Conservation (phyloP, 2,888 invertebrate species). For the Cinara cedri region DNA sequence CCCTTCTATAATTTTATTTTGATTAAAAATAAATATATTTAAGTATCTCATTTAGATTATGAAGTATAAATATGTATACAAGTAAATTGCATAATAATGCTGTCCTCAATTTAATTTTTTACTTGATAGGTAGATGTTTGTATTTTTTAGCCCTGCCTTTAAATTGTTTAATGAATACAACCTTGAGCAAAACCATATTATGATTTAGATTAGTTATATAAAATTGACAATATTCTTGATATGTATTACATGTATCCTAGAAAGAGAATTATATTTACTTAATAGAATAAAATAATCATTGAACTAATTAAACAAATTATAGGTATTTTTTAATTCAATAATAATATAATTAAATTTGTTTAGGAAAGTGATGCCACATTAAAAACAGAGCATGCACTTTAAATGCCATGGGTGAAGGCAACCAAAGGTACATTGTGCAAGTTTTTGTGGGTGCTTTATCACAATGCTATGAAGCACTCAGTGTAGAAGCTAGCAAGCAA, state of each 20-base stretch:
- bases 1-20: too few relatives aligned
- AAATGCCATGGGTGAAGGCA: constrained; percentile 56
- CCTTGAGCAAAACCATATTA: constrained; percentile 8
- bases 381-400: constrained; percentile 39
- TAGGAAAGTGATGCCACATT: constrained; percentile 16
- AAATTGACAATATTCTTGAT: neutral
- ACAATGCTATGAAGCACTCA: constrained; percentile 85
- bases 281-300: neutral
- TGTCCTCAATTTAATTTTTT: neutral
- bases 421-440: constrained; percentile 64
- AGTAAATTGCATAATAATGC: neutral
- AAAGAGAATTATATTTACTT: neutral
- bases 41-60: neutral
- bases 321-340: constrained; percentile 2
- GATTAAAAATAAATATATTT: too few relatives aligned
- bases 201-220: neutral
- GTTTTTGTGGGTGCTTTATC: constrained; percentile 89
- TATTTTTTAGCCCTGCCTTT: neutral
- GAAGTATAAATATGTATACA: constrained; percentile 21
- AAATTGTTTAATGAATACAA: constrained; percentile 27
- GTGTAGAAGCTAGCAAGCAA: constrained; percentile 89
- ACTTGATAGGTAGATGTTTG: neutral
- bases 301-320: neutral
- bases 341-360: constrained; percentile 2
- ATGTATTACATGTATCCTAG: neutral